phyloP scores from a whole-genome alignment of 2,888 invertebrate genomes.

The Lycocerus yunnanus region DNA sequence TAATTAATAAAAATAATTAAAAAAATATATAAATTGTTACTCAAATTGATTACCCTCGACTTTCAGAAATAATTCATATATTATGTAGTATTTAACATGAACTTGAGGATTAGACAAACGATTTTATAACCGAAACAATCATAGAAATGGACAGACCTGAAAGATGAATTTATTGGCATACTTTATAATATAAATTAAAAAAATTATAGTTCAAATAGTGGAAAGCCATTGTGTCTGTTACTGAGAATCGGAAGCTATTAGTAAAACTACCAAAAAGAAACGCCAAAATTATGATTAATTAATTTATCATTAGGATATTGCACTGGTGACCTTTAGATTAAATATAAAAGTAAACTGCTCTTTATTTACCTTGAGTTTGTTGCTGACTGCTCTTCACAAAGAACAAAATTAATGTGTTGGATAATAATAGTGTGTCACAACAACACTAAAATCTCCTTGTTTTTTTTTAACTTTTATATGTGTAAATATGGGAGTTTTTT shows the following conservation, averaged over 20 bases:
- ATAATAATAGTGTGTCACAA: neutral
- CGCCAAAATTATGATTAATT: neutral
- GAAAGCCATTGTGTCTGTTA: neutral
- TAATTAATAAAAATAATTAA: too few relatives aligned
- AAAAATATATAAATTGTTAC: too few relatives aligned
- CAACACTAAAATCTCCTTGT: neutral
- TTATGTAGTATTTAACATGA: too few relatives aligned
- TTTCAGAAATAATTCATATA: too few relatives aligned
- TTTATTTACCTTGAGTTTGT: neutral
- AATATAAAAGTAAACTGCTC: neutral
- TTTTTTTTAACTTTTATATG: neutral
- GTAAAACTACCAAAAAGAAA: neutral
- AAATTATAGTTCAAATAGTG: too few relatives aligned
- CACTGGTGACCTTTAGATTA: neutral
- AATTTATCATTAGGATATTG: neutral
- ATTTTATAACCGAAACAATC: neutral
- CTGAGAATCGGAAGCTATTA: neutral
- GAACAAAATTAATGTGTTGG: neutral
- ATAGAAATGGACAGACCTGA: neutral
- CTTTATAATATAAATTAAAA: too few relatives aligned
- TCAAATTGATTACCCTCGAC: too few relatives aligned
- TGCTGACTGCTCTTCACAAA: neutral
- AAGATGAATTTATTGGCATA: neutral
- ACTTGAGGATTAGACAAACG: too few relatives aligned
- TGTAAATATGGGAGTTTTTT: neutral